These are phyloP conservation scores for Gerris lacustris DNA, from an alignment of 2,888 invertebrate genomes.

Conservation along the genomic window DNA sequence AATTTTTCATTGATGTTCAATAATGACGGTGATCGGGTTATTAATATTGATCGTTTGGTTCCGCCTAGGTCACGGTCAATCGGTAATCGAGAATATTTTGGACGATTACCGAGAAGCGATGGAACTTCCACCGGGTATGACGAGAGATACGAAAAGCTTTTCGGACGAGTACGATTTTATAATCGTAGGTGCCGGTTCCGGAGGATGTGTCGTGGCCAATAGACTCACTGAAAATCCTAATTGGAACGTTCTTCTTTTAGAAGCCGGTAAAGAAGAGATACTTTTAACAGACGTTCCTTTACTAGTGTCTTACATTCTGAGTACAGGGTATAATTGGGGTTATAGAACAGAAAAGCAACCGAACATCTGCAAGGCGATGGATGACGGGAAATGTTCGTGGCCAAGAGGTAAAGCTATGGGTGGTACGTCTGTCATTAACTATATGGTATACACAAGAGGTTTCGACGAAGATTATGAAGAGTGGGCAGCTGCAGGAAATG, in stretches of 20 bases:
- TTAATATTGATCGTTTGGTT: no score
- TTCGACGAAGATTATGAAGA: conserved; percentile 41
- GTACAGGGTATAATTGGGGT: conserved; percentile 36
- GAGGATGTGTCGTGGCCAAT: conserved; percentile 44
- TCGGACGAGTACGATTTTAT: conserved; percentile 37
- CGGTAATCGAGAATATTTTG: conserved; percentile 23
- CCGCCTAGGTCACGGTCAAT: not conserved
- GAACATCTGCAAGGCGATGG: conserved; percentile 33
- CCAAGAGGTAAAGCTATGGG: conserved; percentile 41
- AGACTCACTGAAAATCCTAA: conserved; percentile 41
- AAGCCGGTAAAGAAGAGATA: conserved; percentile 42
- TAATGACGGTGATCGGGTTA: no score
- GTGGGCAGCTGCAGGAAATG: conserved; percentile 41
- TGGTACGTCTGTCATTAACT: conserved; percentile 44
- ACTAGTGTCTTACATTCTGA: conserved; percentile 36
- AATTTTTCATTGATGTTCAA: no score
- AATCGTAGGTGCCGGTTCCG: conserved; percentile 45
- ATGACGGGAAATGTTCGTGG: conserved; percentile 34
- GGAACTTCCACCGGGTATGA: conserved; percentile 26
- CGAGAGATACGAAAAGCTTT: conserved; percentile 26
- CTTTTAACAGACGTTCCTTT: conserved; percentile 40
- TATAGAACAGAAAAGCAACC: conserved; percentile 40
- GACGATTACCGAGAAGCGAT: conserved; percentile 24
- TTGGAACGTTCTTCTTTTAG: conserved; percentile 40
- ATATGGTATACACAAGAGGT: conserved; percentile 45